Evolutionary conservation across 2,797 vertebrate species (phyloP).

Genomic region (Microctenopoma lineatum): DNA sequence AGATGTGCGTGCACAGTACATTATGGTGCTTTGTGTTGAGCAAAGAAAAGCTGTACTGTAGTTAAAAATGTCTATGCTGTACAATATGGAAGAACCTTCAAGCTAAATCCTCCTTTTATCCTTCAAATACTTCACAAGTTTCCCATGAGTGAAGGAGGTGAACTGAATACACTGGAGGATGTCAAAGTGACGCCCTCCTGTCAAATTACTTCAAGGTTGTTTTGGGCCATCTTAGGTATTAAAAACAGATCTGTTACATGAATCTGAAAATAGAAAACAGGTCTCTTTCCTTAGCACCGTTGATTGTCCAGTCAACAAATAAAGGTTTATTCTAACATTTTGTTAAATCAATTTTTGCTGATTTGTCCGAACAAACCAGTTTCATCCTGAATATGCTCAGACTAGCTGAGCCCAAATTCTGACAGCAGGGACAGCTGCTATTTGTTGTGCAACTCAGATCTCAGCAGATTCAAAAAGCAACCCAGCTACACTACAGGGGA

Average conservation of each 20-base stretch:
- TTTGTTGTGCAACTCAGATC: no score
- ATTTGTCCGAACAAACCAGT: neutral
- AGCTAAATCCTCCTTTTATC: constrained; percentile 27
- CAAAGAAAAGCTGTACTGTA: neutral
- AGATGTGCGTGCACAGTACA: neutral
- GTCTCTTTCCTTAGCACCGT: neutral
- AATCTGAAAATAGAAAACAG: constrained; percentile 10
- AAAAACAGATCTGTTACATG: constrained; percentile 32
- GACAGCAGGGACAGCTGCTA: no score
- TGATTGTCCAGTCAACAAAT: neutral
- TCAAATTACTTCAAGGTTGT: constrained; percentile 41
- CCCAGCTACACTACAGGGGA: no score
- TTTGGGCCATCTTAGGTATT: constrained; percentile 15
- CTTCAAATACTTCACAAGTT: constrained; percentile 27
- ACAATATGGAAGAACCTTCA: constrained; percentile 31
- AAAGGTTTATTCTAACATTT: neutral
- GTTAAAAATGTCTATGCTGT: constrained; percentile 9
- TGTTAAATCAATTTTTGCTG: neutral
- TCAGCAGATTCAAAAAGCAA: no score
- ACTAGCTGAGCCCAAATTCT: no score
- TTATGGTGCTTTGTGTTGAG: neutral
- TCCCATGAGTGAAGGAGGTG: constrained; percentile 16
- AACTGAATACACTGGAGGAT: constrained; percentile 22
- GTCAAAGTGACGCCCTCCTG: constrained; percentile 26
- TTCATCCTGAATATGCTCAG: neutral